These are phyloP conservation scores for Tinea semifulvella DNA, from an alignment of 2,888 invertebrate species.

Conservation along the genomic window DNA sequence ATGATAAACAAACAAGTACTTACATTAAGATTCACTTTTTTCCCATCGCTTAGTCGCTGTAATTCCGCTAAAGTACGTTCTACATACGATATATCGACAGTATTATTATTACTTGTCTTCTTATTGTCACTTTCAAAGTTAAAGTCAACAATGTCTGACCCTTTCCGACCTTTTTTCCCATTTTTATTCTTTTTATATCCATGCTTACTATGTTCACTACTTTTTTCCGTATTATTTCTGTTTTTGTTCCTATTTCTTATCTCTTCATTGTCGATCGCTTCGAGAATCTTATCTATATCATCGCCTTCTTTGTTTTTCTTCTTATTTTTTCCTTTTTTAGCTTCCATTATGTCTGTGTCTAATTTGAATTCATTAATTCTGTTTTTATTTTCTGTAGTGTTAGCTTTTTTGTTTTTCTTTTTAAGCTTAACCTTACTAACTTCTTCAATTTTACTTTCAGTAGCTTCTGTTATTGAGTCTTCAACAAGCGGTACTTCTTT, in stretches of 20 bases:
- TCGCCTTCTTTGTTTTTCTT: constrained; percentile 4
- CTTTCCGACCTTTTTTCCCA: constrained; percentile 7
- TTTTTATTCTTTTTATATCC: constrained; percentile 27
- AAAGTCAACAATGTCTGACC: constrained; percentile 23
- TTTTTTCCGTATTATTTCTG: constrained; percentile 13
- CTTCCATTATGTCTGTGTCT: no score
- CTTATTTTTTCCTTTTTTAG: neutral
- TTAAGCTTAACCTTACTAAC: neutral
- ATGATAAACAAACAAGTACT: neutral
- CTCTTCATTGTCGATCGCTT: neutral
- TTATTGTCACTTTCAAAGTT: constrained; percentile 31
- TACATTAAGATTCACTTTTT: neutral
- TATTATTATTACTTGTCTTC: constrained; percentile 15
- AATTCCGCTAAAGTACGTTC: constrained; percentile 66
- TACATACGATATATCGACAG: constrained; percentile 45
- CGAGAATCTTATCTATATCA: constrained; percentile 2
- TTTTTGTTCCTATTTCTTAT: constrained; percentile 20
- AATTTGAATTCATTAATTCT: neutral
- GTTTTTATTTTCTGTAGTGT: neutral
- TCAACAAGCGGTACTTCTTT: no score
- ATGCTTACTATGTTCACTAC: constrained; percentile 17
- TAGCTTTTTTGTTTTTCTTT: constrained; percentile 1
- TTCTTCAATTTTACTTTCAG: no score
- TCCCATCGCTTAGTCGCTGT: constrained; percentile 29
- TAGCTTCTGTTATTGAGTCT: no score